phyloP scores from a whole-genome alignment of 2,797 vertebrate genomes.

The Pseudomugil gertrudae region DNA sequence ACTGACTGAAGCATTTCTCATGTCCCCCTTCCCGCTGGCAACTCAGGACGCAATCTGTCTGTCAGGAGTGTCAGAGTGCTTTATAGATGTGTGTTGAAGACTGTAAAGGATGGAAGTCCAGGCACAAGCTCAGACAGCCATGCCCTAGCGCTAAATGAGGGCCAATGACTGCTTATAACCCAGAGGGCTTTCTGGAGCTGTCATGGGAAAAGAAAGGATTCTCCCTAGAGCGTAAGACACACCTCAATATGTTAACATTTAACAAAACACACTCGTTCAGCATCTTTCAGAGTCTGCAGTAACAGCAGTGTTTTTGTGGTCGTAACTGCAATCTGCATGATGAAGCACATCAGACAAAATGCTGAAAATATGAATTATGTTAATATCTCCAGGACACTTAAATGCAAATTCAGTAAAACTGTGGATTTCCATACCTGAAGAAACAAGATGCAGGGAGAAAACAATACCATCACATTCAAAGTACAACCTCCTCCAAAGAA shows the following conservation, averaged over 20 bases:
- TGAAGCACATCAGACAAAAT: slow-evolving; percentile 9
- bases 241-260: slow-evolving; percentile 38
- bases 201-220: slow-evolving; percentile 35
- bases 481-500: slow-evolving; percentile 16
- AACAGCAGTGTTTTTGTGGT: slow-evolving; percentile 16
- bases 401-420: slow-evolving; percentile 30
- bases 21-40: slow-evolving; percentile 48
- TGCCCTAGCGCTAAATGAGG: slow-evolving; percentile 44
- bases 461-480: slow-evolving; percentile 1
- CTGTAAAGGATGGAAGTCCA: slow-evolving; percentile 51
- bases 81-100: slow-evolving; percentile 63
- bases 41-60: slow-evolving; percentile 71
- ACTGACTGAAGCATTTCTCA: slow-evolving; percentile 68
- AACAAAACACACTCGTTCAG: slow-evolving; percentile 38
- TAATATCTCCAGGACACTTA: slow-evolving; percentile 31
- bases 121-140: slow-evolving; percentile 42
- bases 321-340: slow-evolving; percentile 37
- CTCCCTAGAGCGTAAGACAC: slow-evolving; percentile 16
- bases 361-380: slow-evolving; percentile 36
- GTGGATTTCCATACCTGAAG: slow-evolving; percentile 25
- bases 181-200: slow-evolving; percentile 37
- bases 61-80: slow-evolving; percentile 60
- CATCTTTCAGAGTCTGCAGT: slow-evolving; percentile 35
- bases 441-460: slow-evolving; percentile 5
- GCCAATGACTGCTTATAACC: slow-evolving; percentile 57